These are phyloP conservation scores for Didymodactylos carnosus DNA, from an alignment of 2,888 invertebrate genomes.

Conservation along the genomic window DNA sequence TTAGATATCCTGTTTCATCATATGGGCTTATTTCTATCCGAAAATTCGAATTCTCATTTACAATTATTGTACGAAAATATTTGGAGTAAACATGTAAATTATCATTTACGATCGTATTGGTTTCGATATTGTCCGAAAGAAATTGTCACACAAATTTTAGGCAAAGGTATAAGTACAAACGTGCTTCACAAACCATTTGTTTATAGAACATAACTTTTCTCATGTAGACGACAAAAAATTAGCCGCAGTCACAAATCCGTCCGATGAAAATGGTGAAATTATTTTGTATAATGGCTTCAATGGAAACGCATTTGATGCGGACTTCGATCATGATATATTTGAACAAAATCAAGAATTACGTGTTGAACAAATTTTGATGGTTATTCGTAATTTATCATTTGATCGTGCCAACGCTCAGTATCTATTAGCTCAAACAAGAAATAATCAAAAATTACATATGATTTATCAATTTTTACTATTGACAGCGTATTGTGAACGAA, in stretches of 20 bases:
- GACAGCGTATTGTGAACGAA: not conserved
- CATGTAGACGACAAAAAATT: too few relatives aligned
- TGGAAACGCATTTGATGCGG: not conserved
- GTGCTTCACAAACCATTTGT: too few relatives aligned
- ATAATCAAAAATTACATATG: not conserved
- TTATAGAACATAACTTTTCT: too few relatives aligned
- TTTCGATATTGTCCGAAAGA: not conserved
- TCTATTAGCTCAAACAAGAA: not conserved
- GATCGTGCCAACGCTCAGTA: slow-evolving; percentile 62
- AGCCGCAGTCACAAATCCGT: too few relatives aligned
- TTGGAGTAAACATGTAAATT: not conserved
- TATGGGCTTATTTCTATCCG: slow-evolving; percentile 58
- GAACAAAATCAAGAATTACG: not conserved
- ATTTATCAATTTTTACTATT: not conserved
- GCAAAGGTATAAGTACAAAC: not conserved
- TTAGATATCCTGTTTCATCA: slow-evolving; percentile 73
- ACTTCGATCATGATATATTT: not conserved
- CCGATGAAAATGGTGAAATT: not conserved
- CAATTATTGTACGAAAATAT: slow-evolving; percentile 2
- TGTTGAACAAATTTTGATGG: slow-evolving; percentile 46
- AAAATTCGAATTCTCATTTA: not conserved
- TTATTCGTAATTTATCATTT: slow-evolving; percentile 78
- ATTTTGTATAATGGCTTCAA: not conserved
- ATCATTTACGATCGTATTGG: not conserved
- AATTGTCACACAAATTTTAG: not conserved